A percentile compares a stretch with the other conserved stretches of the same genome.
phyloP scores from a whole-genome alignment of 2,113 vertebrate species.

The Neodontobutis hainanensis region DNA sequence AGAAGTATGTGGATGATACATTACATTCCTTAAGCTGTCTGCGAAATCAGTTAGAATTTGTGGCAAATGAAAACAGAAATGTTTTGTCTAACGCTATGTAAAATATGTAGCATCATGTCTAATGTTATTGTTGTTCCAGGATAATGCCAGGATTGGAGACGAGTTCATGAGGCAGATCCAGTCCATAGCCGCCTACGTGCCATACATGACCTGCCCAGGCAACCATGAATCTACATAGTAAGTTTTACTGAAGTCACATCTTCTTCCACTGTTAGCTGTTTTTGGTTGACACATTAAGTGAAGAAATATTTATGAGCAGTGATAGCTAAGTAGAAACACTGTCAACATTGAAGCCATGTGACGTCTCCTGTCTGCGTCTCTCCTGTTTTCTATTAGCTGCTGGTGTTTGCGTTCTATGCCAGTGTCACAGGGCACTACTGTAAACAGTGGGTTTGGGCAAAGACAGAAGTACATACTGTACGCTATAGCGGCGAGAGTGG shows the following conservation, averaged over 20 bases:
- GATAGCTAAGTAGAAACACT: conserved; percentile 13
- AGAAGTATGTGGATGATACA: conserved; percentile 39
- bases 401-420: conserved; percentile 20
- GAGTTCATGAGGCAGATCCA: conserved; percentile 88
- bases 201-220: conserved; percentile 90
- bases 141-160: conserved; percentile 83
- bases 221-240: conserved; percentile 87
- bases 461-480: conserved; percentile 19
- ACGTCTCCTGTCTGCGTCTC: not conserved
- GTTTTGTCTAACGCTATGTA: conserved; percentile 15
- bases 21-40: conserved; percentile 43
- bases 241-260: conserved; percentile 45
- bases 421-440: conserved; percentile 13
- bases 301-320: conserved; percentile 8
- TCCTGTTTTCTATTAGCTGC: conserved; percentile 24
- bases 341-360: conserved; percentile 22
- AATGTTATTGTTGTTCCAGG: conserved; percentile 64
- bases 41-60: conserved; percentile 15
- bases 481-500: conserved; percentile 9
- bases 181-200: conserved; percentile 85
- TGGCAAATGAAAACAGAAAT: conserved; percentile 12
- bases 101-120: conserved; percentile 15
- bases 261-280: not conserved
- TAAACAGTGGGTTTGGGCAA: conserved; percentile 42
- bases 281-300: not conserved